phyloP scores from a whole-genome alignment of 2,113 vertebrate species.

The Neofelis nebulosa region DNA sequence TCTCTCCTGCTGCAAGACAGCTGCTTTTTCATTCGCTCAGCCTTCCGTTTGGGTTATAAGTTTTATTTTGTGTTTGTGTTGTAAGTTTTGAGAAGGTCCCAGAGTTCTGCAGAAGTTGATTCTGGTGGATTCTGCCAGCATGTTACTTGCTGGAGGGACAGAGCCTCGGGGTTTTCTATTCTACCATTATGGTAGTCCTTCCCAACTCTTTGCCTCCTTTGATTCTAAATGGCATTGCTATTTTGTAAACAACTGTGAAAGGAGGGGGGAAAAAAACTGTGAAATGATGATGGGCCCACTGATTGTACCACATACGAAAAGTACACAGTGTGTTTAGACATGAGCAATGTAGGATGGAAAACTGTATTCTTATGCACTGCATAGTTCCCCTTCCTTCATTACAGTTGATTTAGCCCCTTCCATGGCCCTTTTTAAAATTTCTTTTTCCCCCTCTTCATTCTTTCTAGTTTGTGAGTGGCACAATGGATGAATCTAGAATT shows the following conservation, averaged over 20 bases:
- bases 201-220: not conserved
- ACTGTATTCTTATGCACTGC: not conserved
- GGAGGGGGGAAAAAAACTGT: not conserved
- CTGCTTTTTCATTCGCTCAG: too few species aligned
- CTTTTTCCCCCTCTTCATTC: not conserved
- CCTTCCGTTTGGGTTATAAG: too few species aligned
- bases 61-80: too few species aligned
- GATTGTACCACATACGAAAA: not conserved
- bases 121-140: too few species aligned
- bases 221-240: not conserved
- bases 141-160: too few species aligned
- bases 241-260: not conserved
- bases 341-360: not conserved
- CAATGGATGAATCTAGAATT: slow-evolving; percentile 86
- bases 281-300: not conserved
- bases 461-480: slow-evolving; percentile 76
- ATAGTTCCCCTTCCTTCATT: not conserved
- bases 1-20: too few species aligned
- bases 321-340: not conserved
- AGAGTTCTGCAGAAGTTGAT: too few species aligned
- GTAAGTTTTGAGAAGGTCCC: too few species aligned
- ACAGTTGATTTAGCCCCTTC: not conserved
- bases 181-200: not conserved
- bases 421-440: too few species aligned
- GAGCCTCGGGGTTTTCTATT: not conserved